Conservation (phyloP, 2,888 invertebrate genomes). For the Steinernema scapterisci region DNA sequence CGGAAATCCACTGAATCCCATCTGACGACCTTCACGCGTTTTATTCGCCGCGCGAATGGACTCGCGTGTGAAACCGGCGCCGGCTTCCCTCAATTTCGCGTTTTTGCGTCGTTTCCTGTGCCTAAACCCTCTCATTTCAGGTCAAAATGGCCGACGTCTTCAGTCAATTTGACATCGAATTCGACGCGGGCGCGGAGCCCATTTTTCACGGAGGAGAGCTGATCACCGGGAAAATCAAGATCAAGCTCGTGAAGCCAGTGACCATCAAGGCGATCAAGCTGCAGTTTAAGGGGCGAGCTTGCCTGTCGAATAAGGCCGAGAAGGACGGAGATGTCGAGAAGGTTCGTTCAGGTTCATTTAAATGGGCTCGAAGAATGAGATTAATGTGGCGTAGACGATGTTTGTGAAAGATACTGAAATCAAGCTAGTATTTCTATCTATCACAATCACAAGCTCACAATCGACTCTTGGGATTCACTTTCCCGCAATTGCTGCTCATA, state of each 20-base stretch:
- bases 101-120: too few relatives aligned
- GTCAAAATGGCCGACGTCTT: slow-evolving; percentile 40
- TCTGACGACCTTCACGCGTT: not conserved
- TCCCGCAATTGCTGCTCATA: not conserved
- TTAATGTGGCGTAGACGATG: too few relatives aligned
- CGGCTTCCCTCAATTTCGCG: too few relatives aligned
- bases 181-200: slow-evolving; percentile 46
- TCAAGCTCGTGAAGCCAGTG: slow-evolving; percentile 43
- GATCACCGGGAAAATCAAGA: slow-evolving; percentile 44
- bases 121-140: not conserved
- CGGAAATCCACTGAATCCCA: slow-evolving; percentile 9
- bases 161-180: slow-evolving; percentile 45
- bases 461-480: too few relatives aligned
- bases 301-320: slow-evolving; percentile 34
- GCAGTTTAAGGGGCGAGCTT: slow-evolving; percentile 52
- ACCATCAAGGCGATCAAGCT: slow-evolving; percentile 48
- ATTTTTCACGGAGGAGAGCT: slow-evolving; percentile 53
- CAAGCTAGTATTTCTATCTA: too few relatives aligned
- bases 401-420: too few relatives aligned
- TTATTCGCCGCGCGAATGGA: not conserved
- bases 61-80: too few relatives aligned
- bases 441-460: too few relatives aligned
- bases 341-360: slow-evolving; percentile 8
- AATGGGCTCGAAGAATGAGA: too few relatives aligned
- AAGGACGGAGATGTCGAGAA: slow-evolving; percentile 43